Evolutionary conservation across 2,797 vertebrate species (phyloP).

Genomic region (Acrossocheilus wenchowensis): DNA sequence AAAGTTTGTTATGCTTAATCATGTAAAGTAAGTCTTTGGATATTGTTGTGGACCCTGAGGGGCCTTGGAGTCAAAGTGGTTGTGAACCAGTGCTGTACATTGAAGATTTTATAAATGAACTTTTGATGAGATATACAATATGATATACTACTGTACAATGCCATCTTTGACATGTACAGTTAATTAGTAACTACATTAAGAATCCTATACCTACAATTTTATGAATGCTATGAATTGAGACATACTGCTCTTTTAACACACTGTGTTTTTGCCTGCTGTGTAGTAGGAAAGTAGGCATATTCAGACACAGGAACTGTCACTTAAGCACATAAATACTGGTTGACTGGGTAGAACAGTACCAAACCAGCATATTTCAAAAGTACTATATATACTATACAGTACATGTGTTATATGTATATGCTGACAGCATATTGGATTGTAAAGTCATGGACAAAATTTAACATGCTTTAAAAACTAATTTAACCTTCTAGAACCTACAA

Average conservation of each 20-base stretch:
- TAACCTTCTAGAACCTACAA: slow-evolving; percentile 8
- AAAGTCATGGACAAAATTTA: slow-evolving; percentile 34
- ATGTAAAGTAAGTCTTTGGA: neutral
- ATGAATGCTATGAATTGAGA: neutral
- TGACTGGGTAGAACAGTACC: neutral
- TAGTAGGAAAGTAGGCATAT: neutral
- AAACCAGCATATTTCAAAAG: neutral
- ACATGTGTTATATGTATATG: neutral
- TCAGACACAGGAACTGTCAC: neutral
- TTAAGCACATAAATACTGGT: neutral
- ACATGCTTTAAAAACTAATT: slow-evolving; percentile 23
- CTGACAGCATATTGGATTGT: slow-evolving; percentile 26
- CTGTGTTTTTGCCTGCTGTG: neutral
- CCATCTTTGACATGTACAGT: neutral
- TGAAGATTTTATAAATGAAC: neutral
- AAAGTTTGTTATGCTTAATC: neutral
- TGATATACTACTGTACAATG: neutral
- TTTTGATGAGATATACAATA: neutral
- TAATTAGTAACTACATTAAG: neutral
- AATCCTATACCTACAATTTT: neutral
- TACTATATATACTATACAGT: neutral
- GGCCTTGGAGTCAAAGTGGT: too few relatives aligned
- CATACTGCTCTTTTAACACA: neutral
- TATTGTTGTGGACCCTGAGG: neutral
- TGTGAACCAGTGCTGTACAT: neutral